Percentiles rank a stretch among this genome's conserved stretches.
phyloP scores from a whole-genome alignment of 2,888 invertebrate genomes.

The Cosmopolites sordidus region DNA sequence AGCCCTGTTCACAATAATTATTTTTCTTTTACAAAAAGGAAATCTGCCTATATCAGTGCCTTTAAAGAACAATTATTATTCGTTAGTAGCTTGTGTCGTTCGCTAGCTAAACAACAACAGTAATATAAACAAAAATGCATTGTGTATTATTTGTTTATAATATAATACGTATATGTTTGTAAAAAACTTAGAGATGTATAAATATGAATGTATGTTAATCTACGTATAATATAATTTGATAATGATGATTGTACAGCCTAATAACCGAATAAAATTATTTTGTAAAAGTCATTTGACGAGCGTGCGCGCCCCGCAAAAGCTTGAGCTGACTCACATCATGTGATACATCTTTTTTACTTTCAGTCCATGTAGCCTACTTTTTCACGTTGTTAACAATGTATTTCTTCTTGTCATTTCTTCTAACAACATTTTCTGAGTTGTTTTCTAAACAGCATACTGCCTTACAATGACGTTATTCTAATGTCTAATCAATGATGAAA shows the following conservation, averaged over 20 bases:
- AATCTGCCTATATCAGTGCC: conserved; percentile 30
- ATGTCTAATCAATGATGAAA: too few relatives aligned
- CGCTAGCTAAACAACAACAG: too few relatives aligned
- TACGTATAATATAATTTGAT: conserved; percentile 17
- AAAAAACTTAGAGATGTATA: conserved; percentile 18
- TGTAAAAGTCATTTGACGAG: conserved; percentile 28
- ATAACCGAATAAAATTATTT: conserved; percentile 32
- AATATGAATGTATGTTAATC: conserved; percentile 19
- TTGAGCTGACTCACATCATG: conserved; percentile 34
- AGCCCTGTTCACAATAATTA: not conserved
- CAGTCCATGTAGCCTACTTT: conserved; percentile 29
- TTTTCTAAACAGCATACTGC: not conserved
- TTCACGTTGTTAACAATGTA: not conserved
- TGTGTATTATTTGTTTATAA: not conserved
- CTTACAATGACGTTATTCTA: not conserved
- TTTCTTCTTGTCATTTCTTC: not conserved
- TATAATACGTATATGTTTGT: conserved; percentile 13
- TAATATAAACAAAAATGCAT: conserved; percentile 3
- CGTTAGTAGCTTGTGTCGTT: conserved; percentile 33
- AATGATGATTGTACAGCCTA: conserved; percentile 31
- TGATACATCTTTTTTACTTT: conserved; percentile 10
- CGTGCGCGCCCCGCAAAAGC: conserved; percentile 41
- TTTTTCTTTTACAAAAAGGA: not conserved
- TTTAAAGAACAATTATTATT: conserved; percentile 32
- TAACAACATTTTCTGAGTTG: too few relatives aligned